Evolutionary conservation across 2,888 invertebrate genomes (phyloP).

Genomic region (Conops quadrifasciatus): DNA sequence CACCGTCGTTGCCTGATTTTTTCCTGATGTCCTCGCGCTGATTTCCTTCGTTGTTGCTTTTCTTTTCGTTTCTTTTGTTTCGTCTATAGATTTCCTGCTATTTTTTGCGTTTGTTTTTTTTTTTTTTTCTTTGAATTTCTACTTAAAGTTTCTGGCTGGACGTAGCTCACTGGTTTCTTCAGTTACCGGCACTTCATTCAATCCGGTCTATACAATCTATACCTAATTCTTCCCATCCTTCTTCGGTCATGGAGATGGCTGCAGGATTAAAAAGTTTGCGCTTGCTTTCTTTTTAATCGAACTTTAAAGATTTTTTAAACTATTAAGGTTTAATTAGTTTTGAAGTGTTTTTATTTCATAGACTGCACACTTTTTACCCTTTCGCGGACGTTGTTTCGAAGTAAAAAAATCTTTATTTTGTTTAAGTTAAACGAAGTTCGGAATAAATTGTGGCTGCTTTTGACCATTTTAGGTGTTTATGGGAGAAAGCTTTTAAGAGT

Average conservation of each 20-base stretch:
- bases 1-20: neutral
- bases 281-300: slow-evolving; percentile 43
- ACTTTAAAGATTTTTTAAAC: slow-evolving; percentile 46
- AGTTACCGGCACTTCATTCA: neutral
- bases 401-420: slow-evolving; percentile 6
- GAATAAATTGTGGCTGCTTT: too few species aligned
- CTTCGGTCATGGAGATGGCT: neutral
- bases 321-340: slow-evolving; percentile 64
- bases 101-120: slow-evolving; percentile 18
- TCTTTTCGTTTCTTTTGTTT: slow-evolving; percentile 26
- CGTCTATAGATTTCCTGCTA: slow-evolving; percentile 35
- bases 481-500: slow-evolving; percentile 9
- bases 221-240: neutral
- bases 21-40: slow-evolving; percentile 22
- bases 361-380: slow-evolving; percentile 42
- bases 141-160: slow-evolving; percentile 34
- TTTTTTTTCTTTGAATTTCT: slow-evolving; percentile 37
- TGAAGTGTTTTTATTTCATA: slow-evolving; percentile 62
- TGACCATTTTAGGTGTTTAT: slow-evolving; percentile 24
- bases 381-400: neutral
- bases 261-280: slow-evolving; percentile 53
- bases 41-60: slow-evolving; percentile 11
- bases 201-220: neutral
- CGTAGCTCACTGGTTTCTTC: slow-evolving; percentile 6
- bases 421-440: neutral